Evolutionary conservation across 2,113 vertebrate species (phyloP).

Genomic region (Tachysurus vachellii): DNA sequence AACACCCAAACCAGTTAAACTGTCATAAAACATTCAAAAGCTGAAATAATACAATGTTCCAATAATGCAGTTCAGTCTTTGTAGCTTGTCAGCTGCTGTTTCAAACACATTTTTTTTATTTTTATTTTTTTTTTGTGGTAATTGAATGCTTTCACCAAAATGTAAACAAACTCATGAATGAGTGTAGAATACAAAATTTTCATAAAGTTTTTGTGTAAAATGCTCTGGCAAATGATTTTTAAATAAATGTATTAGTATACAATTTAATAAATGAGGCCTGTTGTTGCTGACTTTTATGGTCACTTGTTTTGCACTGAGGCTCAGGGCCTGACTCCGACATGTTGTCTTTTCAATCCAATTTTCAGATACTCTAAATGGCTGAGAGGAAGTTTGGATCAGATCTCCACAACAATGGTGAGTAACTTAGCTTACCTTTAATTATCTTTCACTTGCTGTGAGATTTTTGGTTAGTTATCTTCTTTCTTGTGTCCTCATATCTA

Average conservation of each 20-base stretch:
- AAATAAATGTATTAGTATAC: background rate
- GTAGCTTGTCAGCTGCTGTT: too few species aligned
- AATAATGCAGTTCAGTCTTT: too few species aligned
- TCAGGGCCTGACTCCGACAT: background rate
- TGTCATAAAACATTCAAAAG: background rate
- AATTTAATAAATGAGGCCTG: background rate
- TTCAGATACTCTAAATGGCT: slow-evolving; percentile 95
- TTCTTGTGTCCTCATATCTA: slow-evolving; percentile 61
- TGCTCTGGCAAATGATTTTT: background rate
- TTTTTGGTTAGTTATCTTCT: background rate
- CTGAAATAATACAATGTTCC: too few species aligned
- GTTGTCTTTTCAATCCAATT: background rate
- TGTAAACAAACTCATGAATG: background rate
- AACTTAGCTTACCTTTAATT: background rate
- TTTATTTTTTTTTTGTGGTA: too few species aligned
- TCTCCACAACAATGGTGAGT: slow-evolving; percentile 87
- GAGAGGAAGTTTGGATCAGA: slow-evolving; percentile 93
- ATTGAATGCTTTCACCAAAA: background rate
- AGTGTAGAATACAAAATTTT: background rate
- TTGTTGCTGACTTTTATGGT: background rate
- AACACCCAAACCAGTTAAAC: background rate
- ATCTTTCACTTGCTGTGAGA: background rate
- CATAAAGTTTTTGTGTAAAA: background rate
- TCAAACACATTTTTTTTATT: too few species aligned
- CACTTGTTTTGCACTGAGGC: too few species aligned